Evolutionary conservation across 2,797 vertebrate species (phyloP).

Genomic region (Aulostomus chinensis): DNA sequence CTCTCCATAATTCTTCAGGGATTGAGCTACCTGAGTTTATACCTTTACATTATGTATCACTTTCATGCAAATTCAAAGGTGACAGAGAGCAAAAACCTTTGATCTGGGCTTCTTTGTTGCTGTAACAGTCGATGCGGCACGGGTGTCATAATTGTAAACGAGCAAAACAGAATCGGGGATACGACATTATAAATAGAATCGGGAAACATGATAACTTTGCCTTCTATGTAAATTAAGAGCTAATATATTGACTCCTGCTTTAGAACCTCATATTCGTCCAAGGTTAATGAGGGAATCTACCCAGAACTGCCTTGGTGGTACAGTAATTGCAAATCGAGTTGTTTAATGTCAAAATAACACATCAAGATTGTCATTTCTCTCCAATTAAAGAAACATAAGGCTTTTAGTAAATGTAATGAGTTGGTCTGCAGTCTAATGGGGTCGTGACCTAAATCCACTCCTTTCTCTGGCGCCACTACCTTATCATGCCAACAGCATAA

Average conservation of each 20-base stretch:
- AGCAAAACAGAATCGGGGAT: conserved; percentile 27
- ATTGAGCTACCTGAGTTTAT: conserved; percentile 58
- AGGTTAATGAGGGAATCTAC: conserved; percentile 50
- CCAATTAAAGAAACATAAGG: conserved; percentile 24
- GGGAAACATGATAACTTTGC: conserved; percentile 18
- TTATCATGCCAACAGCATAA: no score
- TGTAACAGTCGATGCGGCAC: conserved; percentile 45
- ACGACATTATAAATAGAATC: conserved; percentile 37
- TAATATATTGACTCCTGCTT: conserved; percentile 14
- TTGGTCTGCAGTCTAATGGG: conserved; percentile 1
- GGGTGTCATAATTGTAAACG: conserved; percentile 46
- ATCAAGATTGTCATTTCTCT: conserved; percentile 23
- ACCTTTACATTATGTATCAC: conserved; percentile 51
- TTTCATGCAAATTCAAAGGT: conserved; percentile 65
- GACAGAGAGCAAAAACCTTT: conserved; percentile 63
- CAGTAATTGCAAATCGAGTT: conserved; percentile 24
- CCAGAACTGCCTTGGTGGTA: conserved; percentile 1
- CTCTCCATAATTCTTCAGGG: conserved; percentile 49
- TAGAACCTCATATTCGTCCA: conserved; percentile 1
- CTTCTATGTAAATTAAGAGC: conserved; percentile 46
- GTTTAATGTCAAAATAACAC: conserved; percentile 26
- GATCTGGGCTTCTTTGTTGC: conserved; percentile 63
- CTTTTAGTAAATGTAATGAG: conserved; percentile 12
- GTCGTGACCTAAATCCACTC: conserved; percentile 8
- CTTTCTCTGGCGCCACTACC: neutral